phyloP scores from a whole-genome alignment of 1,140 invertebrate genomes.

The Asbolus verrucosus region DNA sequence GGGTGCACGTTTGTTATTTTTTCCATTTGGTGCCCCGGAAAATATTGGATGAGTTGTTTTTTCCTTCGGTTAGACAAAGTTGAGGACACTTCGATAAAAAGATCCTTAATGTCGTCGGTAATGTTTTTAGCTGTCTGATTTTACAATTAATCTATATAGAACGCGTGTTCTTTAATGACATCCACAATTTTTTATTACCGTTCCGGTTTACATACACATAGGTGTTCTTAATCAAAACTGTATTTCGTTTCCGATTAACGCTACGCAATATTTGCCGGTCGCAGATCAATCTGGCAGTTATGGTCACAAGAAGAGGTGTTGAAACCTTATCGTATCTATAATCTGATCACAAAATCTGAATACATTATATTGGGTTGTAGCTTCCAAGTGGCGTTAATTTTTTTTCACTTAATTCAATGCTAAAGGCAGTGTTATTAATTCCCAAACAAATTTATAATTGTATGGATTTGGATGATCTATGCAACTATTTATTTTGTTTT shows the following conservation, averaged over 20 bases:
- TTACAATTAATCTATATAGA: slow-evolving; percentile 23
- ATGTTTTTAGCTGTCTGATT: too few species aligned
- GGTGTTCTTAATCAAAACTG: slow-evolving; percentile 29
- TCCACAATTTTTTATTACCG: slow-evolving; percentile 25
- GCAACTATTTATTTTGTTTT: too few species aligned
- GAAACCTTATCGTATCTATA: slow-evolving; percentile 8
- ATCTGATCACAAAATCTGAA: slow-evolving; percentile 27
- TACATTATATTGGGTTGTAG: too few species aligned
- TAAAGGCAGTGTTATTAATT: not conserved
- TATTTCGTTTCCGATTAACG: slow-evolving; percentile 28
- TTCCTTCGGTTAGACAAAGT: too few species aligned
- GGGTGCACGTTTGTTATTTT: not conserved
- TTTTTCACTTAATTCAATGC: not conserved
- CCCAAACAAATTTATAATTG: not conserved
- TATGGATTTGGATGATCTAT: too few species aligned
- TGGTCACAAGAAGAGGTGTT: slow-evolving; percentile 3
- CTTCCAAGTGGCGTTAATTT: slow-evolving; percentile 2
- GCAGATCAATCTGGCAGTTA: slow-evolving; percentile 6
- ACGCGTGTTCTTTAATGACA: slow-evolving; percentile 13
- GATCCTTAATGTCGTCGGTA: too few species aligned
- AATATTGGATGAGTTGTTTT: too few species aligned
- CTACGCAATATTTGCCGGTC: not conserved
- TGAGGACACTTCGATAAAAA: too few species aligned
- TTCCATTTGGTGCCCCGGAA: too few species aligned
- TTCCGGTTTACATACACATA: slow-evolving; percentile 38